These are phyloP conservation scores for Scalopus aquaticus DNA, from an alignment of 2,113 vertebrate genomes.

Conservation along the genomic window DNA sequence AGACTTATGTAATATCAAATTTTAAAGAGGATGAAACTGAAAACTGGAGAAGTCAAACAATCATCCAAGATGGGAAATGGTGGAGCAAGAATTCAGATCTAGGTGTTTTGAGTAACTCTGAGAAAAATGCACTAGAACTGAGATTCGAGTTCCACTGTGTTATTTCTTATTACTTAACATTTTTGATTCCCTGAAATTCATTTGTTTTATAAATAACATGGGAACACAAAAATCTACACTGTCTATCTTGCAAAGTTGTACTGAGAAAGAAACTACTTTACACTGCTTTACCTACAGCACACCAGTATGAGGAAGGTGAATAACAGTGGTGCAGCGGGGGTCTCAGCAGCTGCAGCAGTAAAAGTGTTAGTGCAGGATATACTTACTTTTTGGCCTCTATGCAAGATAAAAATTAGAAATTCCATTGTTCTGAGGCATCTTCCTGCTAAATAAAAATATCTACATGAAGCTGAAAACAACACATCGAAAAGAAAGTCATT, in stretches of 20 bases:
- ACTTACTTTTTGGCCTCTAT: not conserved
- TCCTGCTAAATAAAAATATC: not conserved
- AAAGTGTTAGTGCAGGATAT: not conserved
- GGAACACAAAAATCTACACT: not conserved
- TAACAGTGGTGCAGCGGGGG: too few species aligned
- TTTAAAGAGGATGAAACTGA: not conserved
- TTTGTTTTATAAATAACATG: not conserved
- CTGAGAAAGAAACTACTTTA: not conserved
- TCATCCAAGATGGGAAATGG: not conserved
- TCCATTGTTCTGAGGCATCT: not conserved
- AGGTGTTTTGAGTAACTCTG: not conserved
- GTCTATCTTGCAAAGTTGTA: not conserved
- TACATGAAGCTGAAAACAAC: not conserved
- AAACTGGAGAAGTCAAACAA: not conserved
- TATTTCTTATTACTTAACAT: not conserved
- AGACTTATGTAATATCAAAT: not conserved
- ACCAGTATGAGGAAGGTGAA: not conserved
- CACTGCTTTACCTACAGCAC: not conserved
- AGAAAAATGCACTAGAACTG: not conserved
- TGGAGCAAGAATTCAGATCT: not conserved
- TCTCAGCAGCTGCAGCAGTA: not conserved
- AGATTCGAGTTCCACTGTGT: not conserved
- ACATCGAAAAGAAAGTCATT: not conserved
- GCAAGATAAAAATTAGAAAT: slow-evolving; percentile 22
- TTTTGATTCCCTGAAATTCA: not conserved